These are phyloP conservation scores for Mythimna ferrago DNA, from an alignment of 2,888 invertebrate species.

Conservation along the genomic window DNA sequence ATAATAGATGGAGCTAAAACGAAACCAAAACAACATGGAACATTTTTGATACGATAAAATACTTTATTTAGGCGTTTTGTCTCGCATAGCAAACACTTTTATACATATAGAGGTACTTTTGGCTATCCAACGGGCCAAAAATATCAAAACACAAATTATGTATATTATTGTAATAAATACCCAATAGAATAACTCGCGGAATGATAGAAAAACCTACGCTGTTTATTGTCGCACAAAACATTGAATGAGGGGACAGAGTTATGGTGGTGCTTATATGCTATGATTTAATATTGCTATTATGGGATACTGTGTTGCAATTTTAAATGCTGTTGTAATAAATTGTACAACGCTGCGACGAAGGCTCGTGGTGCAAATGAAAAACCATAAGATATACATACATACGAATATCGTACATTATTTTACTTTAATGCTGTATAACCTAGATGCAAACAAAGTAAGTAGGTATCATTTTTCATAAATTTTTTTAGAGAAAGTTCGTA, in stretches of 20 bases:
- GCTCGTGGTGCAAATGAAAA: conserved; percentile 54
- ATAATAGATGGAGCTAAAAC: conserved; percentile 49
- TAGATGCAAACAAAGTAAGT: conserved; percentile 3
- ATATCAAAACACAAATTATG: conserved; percentile 18
- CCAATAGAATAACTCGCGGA: conserved; percentile 23
- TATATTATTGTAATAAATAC: conserved; percentile 39
- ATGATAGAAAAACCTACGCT: conserved; percentile 39
- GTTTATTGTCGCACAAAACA: conserved; percentile 35
- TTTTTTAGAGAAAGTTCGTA: neutral
- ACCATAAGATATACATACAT: conserved; percentile 35
- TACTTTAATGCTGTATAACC: conserved; percentile 7
- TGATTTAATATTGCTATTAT: conserved; percentile 41
- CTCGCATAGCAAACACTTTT: conserved; percentile 31
- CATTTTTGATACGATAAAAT: conserved; percentile 39
- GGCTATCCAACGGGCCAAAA: conserved; percentile 15
- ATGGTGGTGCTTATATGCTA: conserved; percentile 33
- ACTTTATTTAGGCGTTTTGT: conserved; percentile 16
- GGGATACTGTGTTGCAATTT: conserved; percentile 50
- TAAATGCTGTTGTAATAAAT: conserved; percentile 56
- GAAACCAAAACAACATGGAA: conserved; percentile 21
- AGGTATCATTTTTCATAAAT: neutral
- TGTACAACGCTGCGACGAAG: conserved; percentile 34
- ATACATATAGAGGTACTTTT: conserved; percentile 13
- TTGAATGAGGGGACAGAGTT: conserved; percentile 25
- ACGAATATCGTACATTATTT: conserved; percentile 32